Percentiles rank a stretch among this genome's conserved stretches.
phyloP scores from a whole-genome alignment of 2,113 vertebrate species.

The Prunella fulvescens region DNA sequence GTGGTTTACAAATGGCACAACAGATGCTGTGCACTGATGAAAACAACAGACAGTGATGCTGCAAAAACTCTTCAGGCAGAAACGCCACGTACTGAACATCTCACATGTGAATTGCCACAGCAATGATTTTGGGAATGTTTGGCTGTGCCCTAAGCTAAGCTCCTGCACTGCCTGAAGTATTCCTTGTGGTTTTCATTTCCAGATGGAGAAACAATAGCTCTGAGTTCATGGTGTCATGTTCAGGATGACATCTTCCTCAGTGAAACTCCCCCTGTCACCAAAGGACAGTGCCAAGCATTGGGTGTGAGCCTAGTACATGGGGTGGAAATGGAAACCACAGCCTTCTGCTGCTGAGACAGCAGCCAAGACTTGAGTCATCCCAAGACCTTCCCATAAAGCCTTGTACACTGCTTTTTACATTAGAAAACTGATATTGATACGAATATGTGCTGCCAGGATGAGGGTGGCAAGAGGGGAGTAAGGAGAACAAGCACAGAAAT shows the following conservation, averaged over 20 bases:
- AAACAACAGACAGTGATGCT: not conserved
- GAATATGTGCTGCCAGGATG: not conserved
- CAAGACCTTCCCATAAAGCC: not conserved
- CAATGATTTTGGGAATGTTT: not conserved
- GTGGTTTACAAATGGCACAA: conserved; percentile 1
- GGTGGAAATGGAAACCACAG: conserved; percentile 33
- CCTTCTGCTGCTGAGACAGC: conserved; percentile 28
- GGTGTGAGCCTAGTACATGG: conserved; percentile 18
- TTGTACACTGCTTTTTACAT: not conserved
- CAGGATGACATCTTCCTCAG: conserved; percentile 18
- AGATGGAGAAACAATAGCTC: conserved; percentile 20
- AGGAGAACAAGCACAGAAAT: not conserved
- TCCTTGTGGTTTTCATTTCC: not conserved
- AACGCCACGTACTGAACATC: not conserved
- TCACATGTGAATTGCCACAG: not conserved
- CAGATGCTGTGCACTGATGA: not conserved
- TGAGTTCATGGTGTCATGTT: conserved; percentile 18
- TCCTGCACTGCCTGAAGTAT: not conserved
- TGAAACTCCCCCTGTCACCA: not conserved
- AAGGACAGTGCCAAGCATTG: not conserved
- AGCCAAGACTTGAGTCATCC: conserved; percentile 38
- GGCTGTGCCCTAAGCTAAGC: not conserved
- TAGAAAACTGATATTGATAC: not conserved
- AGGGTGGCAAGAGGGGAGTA: not conserved
- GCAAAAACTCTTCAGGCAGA: not conserved